Percentiles rank a stretch among this genome's conserved stretches.
phyloP scores from a whole-genome alignment of 2,113 vertebrate genomes.

The Hemichromis elongatus region DNA sequence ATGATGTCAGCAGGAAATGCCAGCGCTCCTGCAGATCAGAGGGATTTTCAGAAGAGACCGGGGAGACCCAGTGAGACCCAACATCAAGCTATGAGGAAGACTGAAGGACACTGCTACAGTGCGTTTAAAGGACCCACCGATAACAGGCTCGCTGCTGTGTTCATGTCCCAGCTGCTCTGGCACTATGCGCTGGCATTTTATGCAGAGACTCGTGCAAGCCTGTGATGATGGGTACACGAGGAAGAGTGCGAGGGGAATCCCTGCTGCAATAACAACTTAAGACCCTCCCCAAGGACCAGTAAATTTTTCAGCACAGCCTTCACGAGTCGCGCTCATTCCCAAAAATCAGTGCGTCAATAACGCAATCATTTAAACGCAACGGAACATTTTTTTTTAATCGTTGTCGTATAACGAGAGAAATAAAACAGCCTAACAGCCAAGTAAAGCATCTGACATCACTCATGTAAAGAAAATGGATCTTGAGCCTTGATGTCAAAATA shows the following conservation, averaged over 20 bases:
- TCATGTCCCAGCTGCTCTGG: constrained; percentile 4
- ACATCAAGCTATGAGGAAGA: background rate
- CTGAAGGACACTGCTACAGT: background rate
- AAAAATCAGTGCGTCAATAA: background rate
- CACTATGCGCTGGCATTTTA: background rate
- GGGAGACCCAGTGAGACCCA: background rate
- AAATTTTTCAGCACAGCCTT: constrained; percentile 11
- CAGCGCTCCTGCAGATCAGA: background rate
- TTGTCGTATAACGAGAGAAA: background rate
- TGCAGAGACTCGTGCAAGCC: background rate
- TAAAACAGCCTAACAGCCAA: background rate
- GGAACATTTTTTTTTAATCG: background rate
- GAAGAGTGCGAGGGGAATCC: constrained; percentile 43
- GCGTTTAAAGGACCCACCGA: background rate
- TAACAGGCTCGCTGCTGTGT: background rate
- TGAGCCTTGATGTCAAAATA: background rate
- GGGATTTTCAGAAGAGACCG: background rate
- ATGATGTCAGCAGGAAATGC: constrained; percentile 6
- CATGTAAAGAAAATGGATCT: background rate
- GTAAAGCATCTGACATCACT: background rate
- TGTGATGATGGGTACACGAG: constrained; percentile 2
- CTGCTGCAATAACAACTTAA: constrained; percentile 69
- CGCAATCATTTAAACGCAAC: background rate
- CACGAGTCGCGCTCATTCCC: background rate
- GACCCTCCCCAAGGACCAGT: constrained; percentile 19